These are phyloP conservation scores for Carlito syrichta DNA, from an alignment of 2,113 vertebrate species.

Conservation along the genomic window DNA sequence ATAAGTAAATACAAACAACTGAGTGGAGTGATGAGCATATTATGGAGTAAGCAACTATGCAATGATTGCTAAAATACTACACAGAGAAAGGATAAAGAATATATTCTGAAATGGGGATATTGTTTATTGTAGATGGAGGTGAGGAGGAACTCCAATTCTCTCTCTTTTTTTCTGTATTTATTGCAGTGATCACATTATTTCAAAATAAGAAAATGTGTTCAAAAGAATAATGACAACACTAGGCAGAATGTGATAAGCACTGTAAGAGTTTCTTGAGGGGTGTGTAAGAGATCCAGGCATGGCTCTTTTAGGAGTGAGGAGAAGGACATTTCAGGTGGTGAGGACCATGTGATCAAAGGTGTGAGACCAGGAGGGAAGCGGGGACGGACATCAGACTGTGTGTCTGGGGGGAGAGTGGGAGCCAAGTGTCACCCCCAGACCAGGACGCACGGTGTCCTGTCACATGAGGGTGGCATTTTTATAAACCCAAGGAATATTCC, in stretches of 20 bases:
- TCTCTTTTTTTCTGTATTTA: not conserved
- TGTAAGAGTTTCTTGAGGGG: not conserved
- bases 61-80: not conserved
- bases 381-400: not conserved
- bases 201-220: not conserved
- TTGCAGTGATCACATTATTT: not conserved
- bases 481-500: accelerated
- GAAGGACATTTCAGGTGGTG: not conserved
- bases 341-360: not conserved
- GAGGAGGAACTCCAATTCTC: not conserved
- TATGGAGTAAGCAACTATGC: accelerated
- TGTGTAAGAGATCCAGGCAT: not conserved
- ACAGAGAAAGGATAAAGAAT: not conserved
- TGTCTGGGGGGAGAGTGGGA: not conserved
- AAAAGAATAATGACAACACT: not conserved
- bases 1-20: not conserved
- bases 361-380: no score
- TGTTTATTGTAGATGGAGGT: not conserved
- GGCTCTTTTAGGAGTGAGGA: not conserved
- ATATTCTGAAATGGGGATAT: not conserved
- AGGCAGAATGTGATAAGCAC: not conserved
- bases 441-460: accelerated
- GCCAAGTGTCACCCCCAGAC: not conserved
- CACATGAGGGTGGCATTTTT: not conserved
- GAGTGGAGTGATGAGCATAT: not conserved